These are phyloP conservation scores for Sympetrum striolatum DNA, from an alignment of 2,888 invertebrate genomes.

Conservation along the genomic window DNA sequence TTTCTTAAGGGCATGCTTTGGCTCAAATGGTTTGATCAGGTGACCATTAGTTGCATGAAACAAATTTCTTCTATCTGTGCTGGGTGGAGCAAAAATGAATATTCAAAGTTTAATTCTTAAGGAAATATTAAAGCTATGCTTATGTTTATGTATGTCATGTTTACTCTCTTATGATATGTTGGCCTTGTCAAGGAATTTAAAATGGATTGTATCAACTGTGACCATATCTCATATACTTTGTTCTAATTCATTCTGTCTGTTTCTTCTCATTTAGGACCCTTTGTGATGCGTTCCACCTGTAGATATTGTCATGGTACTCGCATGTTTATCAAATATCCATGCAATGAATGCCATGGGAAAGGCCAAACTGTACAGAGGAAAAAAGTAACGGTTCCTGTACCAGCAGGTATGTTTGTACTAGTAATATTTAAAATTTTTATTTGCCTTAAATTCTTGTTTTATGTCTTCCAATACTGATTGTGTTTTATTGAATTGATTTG, in stretches of 20 bases:
- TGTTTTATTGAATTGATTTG: background rate
- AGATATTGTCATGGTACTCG: conserved; percentile 87
- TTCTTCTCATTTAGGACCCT: conserved; percentile 72
- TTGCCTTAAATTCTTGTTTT: background rate
- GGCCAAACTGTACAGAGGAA: conserved; percentile 89
- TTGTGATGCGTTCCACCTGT: conserved; percentile 96
- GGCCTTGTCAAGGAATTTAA: too few relatives aligned
- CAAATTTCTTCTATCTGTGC: too few relatives aligned
- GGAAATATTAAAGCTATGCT: too few relatives aligned
- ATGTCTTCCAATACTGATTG: background rate
- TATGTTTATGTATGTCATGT: too few relatives aligned
- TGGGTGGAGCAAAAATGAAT: too few relatives aligned
- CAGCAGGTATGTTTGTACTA: conserved; percentile 66
- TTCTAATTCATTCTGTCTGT: background rate
- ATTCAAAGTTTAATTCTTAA: too few relatives aligned
- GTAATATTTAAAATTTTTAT: background rate
- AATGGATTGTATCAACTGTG: too few relatives aligned
- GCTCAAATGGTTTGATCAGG: too few relatives aligned
- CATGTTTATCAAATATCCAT: conserved; percentile 88
- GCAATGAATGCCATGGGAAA: conserved; percentile 91
- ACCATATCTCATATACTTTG: too few relatives aligned
- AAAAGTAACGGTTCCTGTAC: conserved; percentile 91
- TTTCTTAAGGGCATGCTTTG: too few relatives aligned
- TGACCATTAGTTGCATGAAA: too few relatives aligned
- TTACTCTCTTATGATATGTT: too few relatives aligned